Evolutionary conservation across 2,888 invertebrate genomes (phyloP).

Genomic region (Periphyllus acericola): DNA sequence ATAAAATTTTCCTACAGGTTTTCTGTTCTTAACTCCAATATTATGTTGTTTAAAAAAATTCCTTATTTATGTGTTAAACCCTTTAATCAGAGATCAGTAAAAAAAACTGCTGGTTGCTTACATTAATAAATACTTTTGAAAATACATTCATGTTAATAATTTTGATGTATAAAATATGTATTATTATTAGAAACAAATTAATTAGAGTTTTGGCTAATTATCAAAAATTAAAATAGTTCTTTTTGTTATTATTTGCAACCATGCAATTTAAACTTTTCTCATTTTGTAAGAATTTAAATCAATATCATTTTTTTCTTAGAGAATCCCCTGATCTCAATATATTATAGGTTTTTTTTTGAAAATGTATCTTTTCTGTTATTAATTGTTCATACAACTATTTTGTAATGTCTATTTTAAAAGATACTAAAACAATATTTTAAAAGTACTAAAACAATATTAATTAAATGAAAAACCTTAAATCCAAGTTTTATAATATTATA

Average conservation of each 20-base stretch:
- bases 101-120: slow-evolving; percentile 22
- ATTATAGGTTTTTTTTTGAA: slow-evolving; percentile 59
- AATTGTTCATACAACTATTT: slow-evolving; percentile 42
- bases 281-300: slow-evolving; percentile 27
- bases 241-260: slow-evolving; percentile 29
- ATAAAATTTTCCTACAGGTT: slow-evolving; percentile 17
- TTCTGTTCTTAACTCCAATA: slow-evolving; percentile 12
- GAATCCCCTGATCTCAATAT: slow-evolving; percentile 61
- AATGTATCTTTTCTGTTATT: slow-evolving; percentile 39
- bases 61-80: slow-evolving; percentile 8
- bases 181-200: not conserved
- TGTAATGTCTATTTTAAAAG: slow-evolving; percentile 41
- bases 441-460: slow-evolving; percentile 12
- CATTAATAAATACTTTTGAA: not conserved
- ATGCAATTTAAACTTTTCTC: slow-evolving; percentile 41
- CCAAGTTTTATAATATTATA: slow-evolving; percentile 30
- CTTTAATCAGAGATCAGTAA: slow-evolving; percentile 6
- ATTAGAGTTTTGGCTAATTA: not conserved
- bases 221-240: slow-evolving; percentile 4
- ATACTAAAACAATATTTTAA: slow-evolving; percentile 8
- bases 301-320: slow-evolving; percentile 39
- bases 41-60: slow-evolving; percentile 11
- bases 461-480: slow-evolving; percentile 17
- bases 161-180: not conserved
- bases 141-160: not conserved